Percentiles rank a stretch among this genome's conserved stretches.
phyloP scores from a whole-genome alignment of 2,113 vertebrate species.

The Tetraodon nigroviridis region DNA sequence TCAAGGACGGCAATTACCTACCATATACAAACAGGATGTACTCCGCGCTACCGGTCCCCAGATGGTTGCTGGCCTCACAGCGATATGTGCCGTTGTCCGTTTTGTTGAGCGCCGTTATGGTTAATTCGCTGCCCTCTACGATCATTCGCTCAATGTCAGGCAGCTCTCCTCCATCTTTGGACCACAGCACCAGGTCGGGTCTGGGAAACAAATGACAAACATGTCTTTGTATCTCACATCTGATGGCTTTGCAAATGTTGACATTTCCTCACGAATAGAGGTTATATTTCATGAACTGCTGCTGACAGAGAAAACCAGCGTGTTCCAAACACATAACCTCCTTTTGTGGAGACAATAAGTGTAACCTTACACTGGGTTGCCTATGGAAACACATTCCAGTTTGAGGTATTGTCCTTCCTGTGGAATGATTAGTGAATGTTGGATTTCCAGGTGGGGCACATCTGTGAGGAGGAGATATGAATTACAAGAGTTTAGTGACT shows the following conservation, averaged over 20 bases:
- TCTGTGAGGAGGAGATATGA: constrained; percentile 76
- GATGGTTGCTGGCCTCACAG: constrained; percentile 93
- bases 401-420: constrained; percentile 95
- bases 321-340: too few species aligned
- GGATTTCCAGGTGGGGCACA: constrained; percentile 90
- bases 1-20: constrained; percentile 70
- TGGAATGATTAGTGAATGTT: constrained; percentile 85
- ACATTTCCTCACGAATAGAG: not conserved
- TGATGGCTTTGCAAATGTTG: not conserved
- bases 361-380: constrained; percentile 92
- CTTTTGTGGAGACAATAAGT: not conserved
- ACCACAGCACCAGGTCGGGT: constrained; percentile 96
- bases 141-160: constrained; percentile 95
- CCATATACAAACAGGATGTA: constrained; percentile 94
- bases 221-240: not conserved
- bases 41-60: constrained; percentile 92
- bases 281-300: constrained; percentile 5
- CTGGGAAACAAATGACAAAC: constrained; percentile 58
- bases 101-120: constrained; percentile 94
- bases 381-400: constrained; percentile 94
- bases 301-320: not conserved
- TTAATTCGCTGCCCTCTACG: constrained; percentile 90
- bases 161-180: constrained; percentile 92
- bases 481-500: constrained; percentile 13
- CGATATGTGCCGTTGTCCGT: constrained; percentile 99